A percentile compares a stretch with the other conserved stretches of the same genome.
phyloP scores from a whole-genome alignment of 2,888 invertebrate species.

The Resseliella maxima region DNA sequence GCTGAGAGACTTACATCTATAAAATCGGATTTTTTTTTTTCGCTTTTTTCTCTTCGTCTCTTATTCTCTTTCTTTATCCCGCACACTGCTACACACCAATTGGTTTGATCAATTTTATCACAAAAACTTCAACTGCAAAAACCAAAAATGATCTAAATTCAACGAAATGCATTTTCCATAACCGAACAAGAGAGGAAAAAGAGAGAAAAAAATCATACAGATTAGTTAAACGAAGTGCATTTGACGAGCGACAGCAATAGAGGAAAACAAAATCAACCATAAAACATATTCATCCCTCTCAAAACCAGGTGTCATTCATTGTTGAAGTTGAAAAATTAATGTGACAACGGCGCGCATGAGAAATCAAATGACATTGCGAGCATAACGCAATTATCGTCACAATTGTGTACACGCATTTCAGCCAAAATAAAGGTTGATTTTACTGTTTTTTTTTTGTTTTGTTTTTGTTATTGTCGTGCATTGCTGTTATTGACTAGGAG shows the following conservation, averaged over 20 bases:
- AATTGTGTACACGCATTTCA: conserved; percentile 35
- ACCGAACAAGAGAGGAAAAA: not conserved
- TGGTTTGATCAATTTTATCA: conserved; percentile 54
- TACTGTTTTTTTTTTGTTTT: no score
- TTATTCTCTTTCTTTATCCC: no score
- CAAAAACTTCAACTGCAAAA: not conserved
- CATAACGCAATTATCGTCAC: conserved; percentile 49
- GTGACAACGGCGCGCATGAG: conserved; percentile 52
- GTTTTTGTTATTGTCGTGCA: no score
- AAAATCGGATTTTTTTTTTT: not conserved
- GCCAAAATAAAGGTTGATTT: conserved; percentile 3
- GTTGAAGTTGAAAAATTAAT: conserved; percentile 55
- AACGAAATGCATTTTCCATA: not conserved
- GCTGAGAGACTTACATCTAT: conserved; percentile 30
- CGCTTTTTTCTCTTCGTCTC: no score
- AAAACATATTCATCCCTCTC: conserved; percentile 54
- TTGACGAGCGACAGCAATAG: not conserved
- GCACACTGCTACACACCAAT: not conserved
- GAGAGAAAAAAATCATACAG: not conserved
- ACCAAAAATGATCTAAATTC: not conserved
- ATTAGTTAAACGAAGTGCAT: conserved; percentile 19
- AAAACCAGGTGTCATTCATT: conserved; percentile 54
- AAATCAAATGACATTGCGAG: conserved; percentile 33
- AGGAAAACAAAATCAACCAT: not conserved
- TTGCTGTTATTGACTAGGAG: not conserved